Percentiles rank a stretch among this genome's conserved stretches.
These are phyloP conservation scores for Channa maculata DNA, from an alignment of 2,113 vertebrate genomes.

Conservation along the genomic window DNA sequence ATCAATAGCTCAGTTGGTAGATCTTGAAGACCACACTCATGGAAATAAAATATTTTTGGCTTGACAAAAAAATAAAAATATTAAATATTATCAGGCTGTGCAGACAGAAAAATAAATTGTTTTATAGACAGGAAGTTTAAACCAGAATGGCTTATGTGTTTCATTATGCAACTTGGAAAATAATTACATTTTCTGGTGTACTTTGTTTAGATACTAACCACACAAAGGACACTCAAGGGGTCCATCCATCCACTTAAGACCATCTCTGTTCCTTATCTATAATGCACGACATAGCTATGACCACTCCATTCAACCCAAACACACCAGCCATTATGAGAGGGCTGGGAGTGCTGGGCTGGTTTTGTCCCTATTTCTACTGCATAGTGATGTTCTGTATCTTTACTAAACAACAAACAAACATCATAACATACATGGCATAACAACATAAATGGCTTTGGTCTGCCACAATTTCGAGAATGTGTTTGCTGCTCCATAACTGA, in stretches of 20 bases:
- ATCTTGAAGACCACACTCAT: no score
- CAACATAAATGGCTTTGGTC: no score
- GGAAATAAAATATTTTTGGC: no score
- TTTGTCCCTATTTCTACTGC: slow-evolving; percentile 23
- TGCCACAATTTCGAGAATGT: no score
- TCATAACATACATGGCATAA: no score
- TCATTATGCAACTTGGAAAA: slow-evolving; percentile 15
- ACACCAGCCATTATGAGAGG: slow-evolving; percentile 30
- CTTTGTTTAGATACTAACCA: slow-evolving; percentile 43
- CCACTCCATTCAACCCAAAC: slow-evolving; percentile 36
- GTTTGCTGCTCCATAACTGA: background rate
- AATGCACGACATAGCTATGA: slow-evolving; percentile 59
- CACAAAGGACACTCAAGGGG: slow-evolving; percentile 44
- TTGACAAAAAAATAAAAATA: background rate
- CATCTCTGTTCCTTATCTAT: slow-evolving; percentile 63
- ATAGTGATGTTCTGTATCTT: background rate
- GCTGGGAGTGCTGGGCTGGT: background rate
- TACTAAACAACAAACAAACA: background rate
- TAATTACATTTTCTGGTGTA: slow-evolving; percentile 33
- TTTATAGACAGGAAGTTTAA: background rate
- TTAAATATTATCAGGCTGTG: background rate
- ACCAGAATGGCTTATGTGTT: background rate
- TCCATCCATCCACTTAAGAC: slow-evolving; percentile 59
- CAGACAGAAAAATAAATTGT: background rate
- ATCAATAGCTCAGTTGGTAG: no score